Conservation (phyloP, 1,140 invertebrate species). For the Antheraea pernyi region DNA sequence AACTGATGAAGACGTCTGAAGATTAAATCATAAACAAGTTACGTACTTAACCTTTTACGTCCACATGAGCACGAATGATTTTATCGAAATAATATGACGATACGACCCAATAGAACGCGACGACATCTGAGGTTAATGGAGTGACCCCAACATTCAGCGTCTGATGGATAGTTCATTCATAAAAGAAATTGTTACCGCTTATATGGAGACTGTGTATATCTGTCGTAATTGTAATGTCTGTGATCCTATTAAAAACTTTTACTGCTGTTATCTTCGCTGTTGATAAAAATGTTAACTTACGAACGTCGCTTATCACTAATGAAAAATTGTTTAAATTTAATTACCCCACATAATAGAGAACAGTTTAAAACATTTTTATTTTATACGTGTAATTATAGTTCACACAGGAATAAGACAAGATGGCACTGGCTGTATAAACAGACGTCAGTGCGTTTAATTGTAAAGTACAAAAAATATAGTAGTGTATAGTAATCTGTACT, state of each 20-base stretch:
- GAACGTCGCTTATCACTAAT: neutral
- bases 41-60: conserved; percentile 9
- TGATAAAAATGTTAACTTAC: neutral
- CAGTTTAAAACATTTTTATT: too few relatives aligned
- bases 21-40: conserved; percentile 12
- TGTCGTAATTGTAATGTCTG: neutral
- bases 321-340: neutral
- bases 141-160: conserved; percentile 20
- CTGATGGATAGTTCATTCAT: conserved; percentile 14
- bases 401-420: too few relatives aligned
- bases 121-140: conserved; percentile 27
- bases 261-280: neutral
- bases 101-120: neutral
- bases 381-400: too few relatives aligned
- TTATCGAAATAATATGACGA: neutral
- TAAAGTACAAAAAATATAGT: too few relatives aligned
- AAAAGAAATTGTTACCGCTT: conserved; percentile 9
- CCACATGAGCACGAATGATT: conserved; percentile 4
- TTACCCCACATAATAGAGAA: too few relatives aligned
- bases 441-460: too few relatives aligned
- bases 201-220: neutral
- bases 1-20: neutral
- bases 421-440: too few relatives aligned
- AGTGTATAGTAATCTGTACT: too few relatives aligned
- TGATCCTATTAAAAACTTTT: conserved; percentile 8